A percentile compares a stretch with the other conserved stretches of the same genome.
Conservation (phyloP, 1,140 invertebrate genomes). For the Listronotus oregonensis region DNA sequence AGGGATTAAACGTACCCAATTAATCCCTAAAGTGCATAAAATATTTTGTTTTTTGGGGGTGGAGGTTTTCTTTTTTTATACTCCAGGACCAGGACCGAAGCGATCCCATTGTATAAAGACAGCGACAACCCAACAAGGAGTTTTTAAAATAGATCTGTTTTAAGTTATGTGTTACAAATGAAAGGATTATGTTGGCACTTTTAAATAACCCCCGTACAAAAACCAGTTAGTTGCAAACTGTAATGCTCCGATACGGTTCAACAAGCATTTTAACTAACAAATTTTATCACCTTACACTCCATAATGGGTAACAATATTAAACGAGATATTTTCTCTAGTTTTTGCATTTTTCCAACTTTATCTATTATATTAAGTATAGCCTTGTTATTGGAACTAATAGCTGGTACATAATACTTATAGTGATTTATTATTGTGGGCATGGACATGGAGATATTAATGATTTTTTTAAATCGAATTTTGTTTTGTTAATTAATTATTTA, state of each 20-base stretch:
- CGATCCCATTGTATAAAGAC: too few species aligned
- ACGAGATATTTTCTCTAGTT: constrained; percentile 10
- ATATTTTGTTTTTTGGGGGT: too few species aligned
- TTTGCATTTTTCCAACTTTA: constrained; percentile 5
- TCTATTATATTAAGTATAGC: constrained; percentile 11
- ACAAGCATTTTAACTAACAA: constrained; percentile 36
- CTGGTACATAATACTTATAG: constrained; percentile 6
- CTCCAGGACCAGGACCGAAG: too few species aligned
- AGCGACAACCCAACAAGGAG: too few species aligned
- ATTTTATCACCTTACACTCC: constrained; percentile 32
- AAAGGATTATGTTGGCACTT: not conserved
- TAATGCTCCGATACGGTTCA: constrained; percentile 29
- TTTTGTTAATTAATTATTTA: too few species aligned
- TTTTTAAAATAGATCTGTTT: too few species aligned
- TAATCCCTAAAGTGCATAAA: too few species aligned
- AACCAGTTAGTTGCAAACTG: constrained; percentile 16
- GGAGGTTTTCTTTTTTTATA: too few species aligned
- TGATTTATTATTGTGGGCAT: constrained; percentile 6
- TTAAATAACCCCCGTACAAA: not conserved
- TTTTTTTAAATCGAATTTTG: too few species aligned
- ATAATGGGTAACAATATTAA: constrained; percentile 30
- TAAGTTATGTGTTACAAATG: too few species aligned
- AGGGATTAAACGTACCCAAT: too few species aligned
- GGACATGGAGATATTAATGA: not conserved
- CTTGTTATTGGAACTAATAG: constrained; percentile 22